Evolutionary conservation across 1,140 invertebrate genomes (phyloP).

Genomic region (Amphibalanus amphitrite): DNA sequence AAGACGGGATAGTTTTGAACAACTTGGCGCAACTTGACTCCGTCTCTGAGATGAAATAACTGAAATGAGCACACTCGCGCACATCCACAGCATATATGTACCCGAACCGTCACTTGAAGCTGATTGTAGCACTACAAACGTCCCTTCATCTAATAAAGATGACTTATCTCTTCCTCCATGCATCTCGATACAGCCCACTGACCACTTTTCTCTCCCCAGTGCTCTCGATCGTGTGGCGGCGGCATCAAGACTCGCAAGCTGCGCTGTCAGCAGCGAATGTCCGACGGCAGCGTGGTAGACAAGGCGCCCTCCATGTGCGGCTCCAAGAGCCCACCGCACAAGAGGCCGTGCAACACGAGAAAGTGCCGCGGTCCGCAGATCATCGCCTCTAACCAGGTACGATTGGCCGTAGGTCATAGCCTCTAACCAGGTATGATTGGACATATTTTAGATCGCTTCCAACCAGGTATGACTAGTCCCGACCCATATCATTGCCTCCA

Average conservation of each 20-base stretch:
- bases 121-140: neutral
- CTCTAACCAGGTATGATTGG: neutral
- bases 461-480: too few relatives aligned
- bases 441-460: too few relatives aligned
- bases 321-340: constrained; percentile 40
- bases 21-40: too few relatives aligned
- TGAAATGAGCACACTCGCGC: neutral
- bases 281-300: constrained; percentile 61
- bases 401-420: too few relatives aligned
- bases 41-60: constrained; percentile 3
- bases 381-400: neutral
- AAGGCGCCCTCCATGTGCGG: constrained; percentile 49
- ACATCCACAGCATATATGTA: neutral
- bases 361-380: neutral
- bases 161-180: neutral
- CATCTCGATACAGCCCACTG: neutral
- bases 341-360: constrained; percentile 56
- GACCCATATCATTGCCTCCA: too few relatives aligned
- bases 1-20: too few relatives aligned
- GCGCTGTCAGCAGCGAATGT: constrained; percentile 78
- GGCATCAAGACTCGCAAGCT: constrained; percentile 69
- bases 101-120: neutral
- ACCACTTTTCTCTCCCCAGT: constrained; percentile 28
- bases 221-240: constrained; percentile 75
- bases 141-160: too few relatives aligned